These are phyloP conservation scores for Helicoverpa zea DNA, from an alignment of 1,140 invertebrate species.

Conservation along the genomic window DNA sequence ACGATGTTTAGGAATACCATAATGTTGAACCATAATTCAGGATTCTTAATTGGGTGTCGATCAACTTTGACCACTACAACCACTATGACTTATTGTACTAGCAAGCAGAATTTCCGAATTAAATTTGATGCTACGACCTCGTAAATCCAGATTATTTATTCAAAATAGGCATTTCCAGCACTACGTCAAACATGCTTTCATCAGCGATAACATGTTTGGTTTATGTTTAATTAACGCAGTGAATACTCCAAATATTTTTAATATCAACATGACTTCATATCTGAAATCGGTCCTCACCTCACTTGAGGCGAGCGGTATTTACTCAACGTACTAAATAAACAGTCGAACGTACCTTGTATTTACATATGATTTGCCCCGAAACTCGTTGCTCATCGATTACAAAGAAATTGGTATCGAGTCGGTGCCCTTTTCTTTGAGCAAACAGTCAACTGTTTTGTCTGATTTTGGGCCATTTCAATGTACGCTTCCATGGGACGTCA, in stretches of 20 bases:
- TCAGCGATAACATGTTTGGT: neutral
- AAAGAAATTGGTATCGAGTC: slow-evolving; percentile 43
- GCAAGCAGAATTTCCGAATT: too few species aligned
- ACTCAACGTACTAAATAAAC: slow-evolving; percentile 29
- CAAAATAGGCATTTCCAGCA: neutral
- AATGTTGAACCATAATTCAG: too few species aligned
- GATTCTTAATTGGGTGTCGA: too few species aligned
- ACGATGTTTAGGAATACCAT: too few species aligned
- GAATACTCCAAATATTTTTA: slow-evolving; percentile 37
- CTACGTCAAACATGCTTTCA: neutral
- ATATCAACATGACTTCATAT: slow-evolving; percentile 20
- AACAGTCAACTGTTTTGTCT: slow-evolving; percentile 33
- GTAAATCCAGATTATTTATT: neutral
- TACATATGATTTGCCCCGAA: slow-evolving; percentile 40
- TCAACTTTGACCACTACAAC: too few species aligned
- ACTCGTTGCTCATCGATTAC: slow-evolving; percentile 27
- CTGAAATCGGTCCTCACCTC: neutral
- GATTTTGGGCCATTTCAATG: slow-evolving; percentile 37
- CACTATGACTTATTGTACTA: too few species aligned
- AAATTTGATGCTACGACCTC: neutral
- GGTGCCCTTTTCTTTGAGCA: slow-evolving; percentile 40
- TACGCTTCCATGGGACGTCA: slow-evolving; percentile 19
- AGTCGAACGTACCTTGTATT: slow-evolving; percentile 20
- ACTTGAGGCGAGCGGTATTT: slow-evolving; percentile 30
- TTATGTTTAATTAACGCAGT: slow-evolving; percentile 32